phyloP scores from a whole-genome alignment of 1,140 invertebrate species.

The Ceratoteleas bidentatus region DNA sequence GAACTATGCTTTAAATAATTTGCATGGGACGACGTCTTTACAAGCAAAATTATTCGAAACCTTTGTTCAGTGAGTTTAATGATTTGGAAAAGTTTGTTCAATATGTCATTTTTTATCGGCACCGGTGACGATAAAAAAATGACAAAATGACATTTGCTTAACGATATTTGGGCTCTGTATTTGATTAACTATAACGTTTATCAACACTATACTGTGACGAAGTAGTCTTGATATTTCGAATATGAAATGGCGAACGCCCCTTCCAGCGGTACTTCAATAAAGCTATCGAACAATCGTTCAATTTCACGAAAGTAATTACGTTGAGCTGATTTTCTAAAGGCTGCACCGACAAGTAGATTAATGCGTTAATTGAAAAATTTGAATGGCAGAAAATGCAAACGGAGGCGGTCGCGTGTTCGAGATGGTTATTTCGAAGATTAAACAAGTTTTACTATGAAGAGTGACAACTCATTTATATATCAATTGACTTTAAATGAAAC shows the following conservation, averaged over 20 bases:
- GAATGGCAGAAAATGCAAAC: conserved; percentile 65
- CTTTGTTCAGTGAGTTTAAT: too few species aligned
- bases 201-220: conserved; percentile 37
- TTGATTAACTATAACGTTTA: conserved; percentile 36
- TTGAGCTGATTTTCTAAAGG: conserved; percentile 68
- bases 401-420: conserved; percentile 57
- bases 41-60: too few species aligned
- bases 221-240: conserved; percentile 62
- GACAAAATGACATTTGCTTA: too few species aligned
- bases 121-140: neutral
- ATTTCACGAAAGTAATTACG: conserved; percentile 71
- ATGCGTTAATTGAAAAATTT: conserved; percentile 70
- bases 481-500: conserved; percentile 49
- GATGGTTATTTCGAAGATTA: conserved; percentile 62
- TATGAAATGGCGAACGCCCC: conserved; percentile 60
- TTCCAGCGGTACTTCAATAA: conserved; percentile 61
- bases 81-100: too few species aligned
- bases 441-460: conserved; percentile 60
- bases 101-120: too few species aligned
- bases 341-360: conserved; percentile 66
- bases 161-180: conserved; percentile 19
- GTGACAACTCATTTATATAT: conserved; percentile 65
- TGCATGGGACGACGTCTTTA: too few species aligned
- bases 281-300: conserved; percentile 67
- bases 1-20: too few species aligned